Percentiles rank a stretch among this genome's conserved stretches.
These are phyloP conservation scores for Lepidurus arcticus DNA, from an alignment of 1,140 invertebrate genomes.

Conservation along the genomic window DNA sequence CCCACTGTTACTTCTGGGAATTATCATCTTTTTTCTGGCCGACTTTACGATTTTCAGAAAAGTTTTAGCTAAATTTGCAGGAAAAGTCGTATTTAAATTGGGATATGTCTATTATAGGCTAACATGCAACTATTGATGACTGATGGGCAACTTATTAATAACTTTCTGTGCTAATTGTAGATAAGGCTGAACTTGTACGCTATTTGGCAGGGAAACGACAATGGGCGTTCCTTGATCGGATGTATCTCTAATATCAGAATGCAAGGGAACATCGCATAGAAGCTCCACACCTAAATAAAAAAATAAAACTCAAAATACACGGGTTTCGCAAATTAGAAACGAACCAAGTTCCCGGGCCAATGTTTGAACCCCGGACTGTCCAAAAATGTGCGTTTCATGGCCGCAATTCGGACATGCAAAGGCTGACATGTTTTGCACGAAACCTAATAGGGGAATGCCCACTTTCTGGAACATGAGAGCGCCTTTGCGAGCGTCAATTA, in stretches of 20 bases:
- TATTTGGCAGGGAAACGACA: conserved; percentile 61
- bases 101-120: too few relatives aligned
- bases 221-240: conserved; percentile 71
- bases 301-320: not conserved
- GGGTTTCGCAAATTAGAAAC: not conserved
- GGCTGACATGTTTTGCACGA: conserved; percentile 80
- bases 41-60: too few relatives aligned
- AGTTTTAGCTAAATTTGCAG: too few relatives aligned
- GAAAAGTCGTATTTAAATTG: too few relatives aligned
- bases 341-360: conserved; percentile 39
- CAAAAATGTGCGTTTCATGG: conserved; percentile 41
- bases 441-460: conserved; percentile 68
- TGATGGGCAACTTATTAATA: not conserved
- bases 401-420: conserved; percentile 65
- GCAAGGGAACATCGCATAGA: conserved; percentile 68
- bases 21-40: too few relatives aligned
- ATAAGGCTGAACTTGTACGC: conserved; percentile 43
- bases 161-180: conserved; percentile 18
- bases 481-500: conserved; percentile 72
- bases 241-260: conserved; percentile 60
- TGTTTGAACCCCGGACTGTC: conserved; percentile 37
- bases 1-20: too few relatives aligned
- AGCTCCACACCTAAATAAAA: conserved; percentile 49
- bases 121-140: too few relatives aligned
- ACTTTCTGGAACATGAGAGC: conserved; percentile 74